Base-by-base conservation (phyloP, 2,113 vertebrate genomes). In the Anolis carolinensis region DNA sequence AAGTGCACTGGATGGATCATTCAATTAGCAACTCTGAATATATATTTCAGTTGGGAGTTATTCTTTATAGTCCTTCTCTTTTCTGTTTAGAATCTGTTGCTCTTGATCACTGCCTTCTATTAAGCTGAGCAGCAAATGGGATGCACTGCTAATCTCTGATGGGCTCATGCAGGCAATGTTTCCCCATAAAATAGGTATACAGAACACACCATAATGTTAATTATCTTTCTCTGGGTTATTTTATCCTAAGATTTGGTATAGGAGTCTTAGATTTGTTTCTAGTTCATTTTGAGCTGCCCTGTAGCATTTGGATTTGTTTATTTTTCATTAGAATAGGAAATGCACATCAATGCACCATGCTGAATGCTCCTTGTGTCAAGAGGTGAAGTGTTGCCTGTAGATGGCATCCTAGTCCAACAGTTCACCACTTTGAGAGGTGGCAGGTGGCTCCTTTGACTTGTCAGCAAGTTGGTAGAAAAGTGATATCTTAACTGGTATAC, bases 141-240 rank as follows among this genome's bases (percentile, higher is more conserved):
- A 86, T 72, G 86, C 84, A 50, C 92, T 85, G 78, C 90, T 90
- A 82, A 93, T 90, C 92, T 90, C 91, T 87, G 14, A 89, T 93
- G 92, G 25, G 77, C 30, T 81, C 81, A 90, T 81, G 89, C 84
- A 94, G 85, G 18, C 55, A 77, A 92, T 93, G 83, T 93, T 94
- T 44, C 86, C 89, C 89, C 89, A 93, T 95, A 75, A 96, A 96
- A 95, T 86, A 94, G 93, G 80, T 20, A 95, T 92, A 89, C 88
- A 80, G 88, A 93, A 73, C 89, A 89, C 82, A 89, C 82, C 21
- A 73, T 67, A 89, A 84, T 80, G 83, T 44, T 81, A 92, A 88
- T 94, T 91, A 90, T 68, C 65, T 82, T 82, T 93, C 83, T 91
- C 82, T 89, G 27, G 89, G 84, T 94, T 92, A 81, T 77, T 63